Evolutionary conservation across 2,797 vertebrate species (phyloP), one percentile per base, ranked within the genome.

Genomic region (Leptatherina wallacei): DNA sequence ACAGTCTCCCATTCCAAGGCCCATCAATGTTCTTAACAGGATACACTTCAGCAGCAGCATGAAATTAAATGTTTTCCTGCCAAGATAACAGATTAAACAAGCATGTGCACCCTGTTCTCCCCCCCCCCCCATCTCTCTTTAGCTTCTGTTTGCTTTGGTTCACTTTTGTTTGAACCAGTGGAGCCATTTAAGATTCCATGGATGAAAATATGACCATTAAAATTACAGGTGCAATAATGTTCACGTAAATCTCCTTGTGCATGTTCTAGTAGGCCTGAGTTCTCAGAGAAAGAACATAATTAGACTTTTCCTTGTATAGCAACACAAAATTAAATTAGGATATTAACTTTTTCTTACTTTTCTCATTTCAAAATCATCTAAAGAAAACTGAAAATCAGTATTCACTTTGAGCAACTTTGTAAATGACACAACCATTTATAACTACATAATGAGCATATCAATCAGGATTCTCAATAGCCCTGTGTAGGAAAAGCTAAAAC

Each of bases 1-100:
- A 83, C 77, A 8, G 24, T 35, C 49, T 59, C 52, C 77, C 42
- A 18, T 79, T 75, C 60, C 16, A 6, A 1, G 60, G 61, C 38
- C 58, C 66, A 73, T 80, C 80, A 80, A 66, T 89, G 82, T 65
- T 82, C 68, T 82, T 72, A 85, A 75, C 80, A 75, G 77, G 60
- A 75, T 64, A 66, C 75, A 72, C 77, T 79, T 69, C 67, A 71
- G 52, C 51, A 71, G 59, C 35, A 2, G 59, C 61, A 65, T 70
- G 65, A 73, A 72, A 84, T 81, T 18, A 75, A 80, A 73, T 81
- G 70, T 76, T 78, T 61, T 69, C 74, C 77, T 56, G 62, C 69
- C 0, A 18, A 61, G 71, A 83, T 69, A 62, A 78, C 65, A 68
- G 58, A 82, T 80, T 77, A 78, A 81, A 84, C 63, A 47, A 44